These are phyloP conservation scores for Drosophila ohnishii DNA, from an alignment of 1,140 invertebrate species.

Conservation along the genomic window DNA sequence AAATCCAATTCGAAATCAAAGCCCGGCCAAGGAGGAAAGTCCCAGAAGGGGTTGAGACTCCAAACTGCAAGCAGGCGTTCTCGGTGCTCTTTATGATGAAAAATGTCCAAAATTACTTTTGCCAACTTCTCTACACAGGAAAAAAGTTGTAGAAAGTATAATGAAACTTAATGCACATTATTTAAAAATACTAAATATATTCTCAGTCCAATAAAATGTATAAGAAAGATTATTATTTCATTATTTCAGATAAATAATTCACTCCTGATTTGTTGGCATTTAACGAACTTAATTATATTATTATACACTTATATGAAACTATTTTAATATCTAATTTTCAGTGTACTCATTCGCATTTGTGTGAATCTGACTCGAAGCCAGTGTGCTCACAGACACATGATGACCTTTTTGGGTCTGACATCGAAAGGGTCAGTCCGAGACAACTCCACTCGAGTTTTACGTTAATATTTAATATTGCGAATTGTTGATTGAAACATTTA, in stretches of 20 bases:
- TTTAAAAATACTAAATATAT: no score
- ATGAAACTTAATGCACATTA: background rate
- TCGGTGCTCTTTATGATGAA: constrained; percentile 71
- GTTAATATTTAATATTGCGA: constrained; percentile 82
- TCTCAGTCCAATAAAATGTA: no score
- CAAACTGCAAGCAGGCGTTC: constrained; percentile 39
- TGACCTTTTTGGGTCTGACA: constrained; percentile 62
- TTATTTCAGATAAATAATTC: background rate
- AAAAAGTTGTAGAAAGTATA: background rate
- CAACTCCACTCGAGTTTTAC: constrained; percentile 67
- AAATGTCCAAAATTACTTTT: constrained; percentile 77
- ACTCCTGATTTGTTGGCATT: background rate
- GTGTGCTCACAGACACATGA: constrained; percentile 51
- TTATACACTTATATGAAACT: no score
- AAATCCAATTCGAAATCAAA: constrained; percentile 81
- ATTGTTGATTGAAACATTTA: constrained; percentile 80
- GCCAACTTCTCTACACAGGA: constrained; percentile 21
- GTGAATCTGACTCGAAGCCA: constrained; percentile 1
- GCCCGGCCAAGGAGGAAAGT: constrained; percentile 35
- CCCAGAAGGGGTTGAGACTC: constrained; percentile 28
- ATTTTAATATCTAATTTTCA: background rate
- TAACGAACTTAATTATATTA: no score
- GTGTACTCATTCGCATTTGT: constrained; percentile 1
- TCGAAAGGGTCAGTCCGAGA: constrained; percentile 70
- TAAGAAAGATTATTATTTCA: no score